Evolutionary conservation across 2,797 vertebrate species (phyloP).

Genomic region (Gymnothorax javanicus): DNA sequence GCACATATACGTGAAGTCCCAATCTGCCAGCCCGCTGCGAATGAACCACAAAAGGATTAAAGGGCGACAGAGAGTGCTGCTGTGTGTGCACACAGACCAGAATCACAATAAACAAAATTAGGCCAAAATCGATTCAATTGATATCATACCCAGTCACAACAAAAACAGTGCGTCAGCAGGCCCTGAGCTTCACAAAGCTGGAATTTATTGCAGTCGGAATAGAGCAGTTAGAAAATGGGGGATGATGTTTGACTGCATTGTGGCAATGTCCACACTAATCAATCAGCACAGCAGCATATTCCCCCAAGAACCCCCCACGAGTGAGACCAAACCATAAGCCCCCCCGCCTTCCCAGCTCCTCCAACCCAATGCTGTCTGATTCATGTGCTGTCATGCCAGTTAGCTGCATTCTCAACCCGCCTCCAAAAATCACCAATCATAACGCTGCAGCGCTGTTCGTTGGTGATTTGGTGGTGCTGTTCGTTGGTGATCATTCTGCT

Average conservation of each 20-base stretch:
- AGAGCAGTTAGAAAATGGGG: neutral
- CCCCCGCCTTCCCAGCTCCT: neutral
- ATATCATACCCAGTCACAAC: too few species aligned
- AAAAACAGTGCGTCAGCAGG: too few species aligned
- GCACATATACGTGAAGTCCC: neutral
- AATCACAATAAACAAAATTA: neutral
- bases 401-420: too few species aligned
- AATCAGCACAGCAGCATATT: neutral
- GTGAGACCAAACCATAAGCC: neutral
- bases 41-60: neutral
- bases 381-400: neutral
- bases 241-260: neutral
- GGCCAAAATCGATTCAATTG: too few species aligned
- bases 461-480: too few species aligned
- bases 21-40: neutral
- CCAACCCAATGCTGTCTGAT: too few species aligned
- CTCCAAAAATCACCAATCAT: too few species aligned
- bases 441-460: too few species aligned
- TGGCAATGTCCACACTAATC: neutral
- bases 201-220: too few species aligned
- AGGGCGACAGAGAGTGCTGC: neutral
- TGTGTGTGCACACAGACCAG: neutral
- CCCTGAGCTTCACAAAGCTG: too few species aligned
- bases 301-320: neutral
- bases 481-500: too few species aligned